phyloP scores from a whole-genome alignment of 2,797 vertebrate genomes.

The Scyliorhinus canicula region DNA sequence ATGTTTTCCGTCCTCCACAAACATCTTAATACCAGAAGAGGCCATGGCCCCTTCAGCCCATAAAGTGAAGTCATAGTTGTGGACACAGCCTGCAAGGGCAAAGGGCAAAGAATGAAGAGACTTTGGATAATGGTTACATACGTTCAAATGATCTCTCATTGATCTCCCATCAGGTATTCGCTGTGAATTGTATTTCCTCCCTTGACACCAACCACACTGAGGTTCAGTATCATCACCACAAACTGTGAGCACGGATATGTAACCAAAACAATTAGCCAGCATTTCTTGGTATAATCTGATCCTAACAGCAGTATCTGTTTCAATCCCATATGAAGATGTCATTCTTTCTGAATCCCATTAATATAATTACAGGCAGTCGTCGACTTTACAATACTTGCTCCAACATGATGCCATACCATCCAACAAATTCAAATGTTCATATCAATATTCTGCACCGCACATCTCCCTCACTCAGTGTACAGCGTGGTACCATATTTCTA shows the following conservation, averaged over 20 bases:
- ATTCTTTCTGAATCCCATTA: not conserved
- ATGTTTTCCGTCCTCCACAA: slow-evolving; percentile 30
- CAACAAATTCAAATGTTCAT: no score
- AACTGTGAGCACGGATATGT: not conserved
- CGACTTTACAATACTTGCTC: no score
- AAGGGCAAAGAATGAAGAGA: not conserved
- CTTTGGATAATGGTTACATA: not conserved
- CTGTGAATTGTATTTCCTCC: not conserved
- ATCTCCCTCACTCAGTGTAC: no score
- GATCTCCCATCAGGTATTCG: not conserved
- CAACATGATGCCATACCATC: no score
- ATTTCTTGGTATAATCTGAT: not conserved
- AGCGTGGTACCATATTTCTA: no score
- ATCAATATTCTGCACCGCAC: no score
- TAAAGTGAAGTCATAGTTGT: not conserved
- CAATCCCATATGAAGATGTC: not conserved
- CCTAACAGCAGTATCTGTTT: not conserved
- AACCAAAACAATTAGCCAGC: not conserved
- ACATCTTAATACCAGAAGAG: slow-evolving; percentile 21
- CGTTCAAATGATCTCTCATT: not conserved
- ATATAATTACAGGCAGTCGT: not conserved
- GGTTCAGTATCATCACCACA: not conserved
- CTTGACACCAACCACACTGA: not conserved
- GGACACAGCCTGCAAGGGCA: not conserved
- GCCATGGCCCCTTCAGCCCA: slow-evolving; percentile 33